Evolutionary conservation across 2,113 vertebrate genomes (phyloP).

Genomic region (Carlito syrichta): DNA sequence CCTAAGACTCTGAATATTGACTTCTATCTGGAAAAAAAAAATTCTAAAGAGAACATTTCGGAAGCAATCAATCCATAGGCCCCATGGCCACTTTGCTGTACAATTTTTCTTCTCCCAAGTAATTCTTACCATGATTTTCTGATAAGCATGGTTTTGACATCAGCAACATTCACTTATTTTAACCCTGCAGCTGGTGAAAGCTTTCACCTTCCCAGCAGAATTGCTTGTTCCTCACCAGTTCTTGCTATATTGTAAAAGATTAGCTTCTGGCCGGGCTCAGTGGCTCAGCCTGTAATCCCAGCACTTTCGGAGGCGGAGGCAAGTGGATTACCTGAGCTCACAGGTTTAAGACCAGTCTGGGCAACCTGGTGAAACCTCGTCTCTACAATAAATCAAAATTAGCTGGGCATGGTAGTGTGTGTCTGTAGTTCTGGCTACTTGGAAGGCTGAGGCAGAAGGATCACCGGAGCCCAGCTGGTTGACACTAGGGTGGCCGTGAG

Average conservation of each 20-base stretch:
- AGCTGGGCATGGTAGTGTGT: too few species aligned
- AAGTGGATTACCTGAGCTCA: too few species aligned
- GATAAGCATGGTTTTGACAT: not conserved
- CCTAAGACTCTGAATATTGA: not conserved
- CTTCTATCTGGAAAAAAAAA: not conserved
- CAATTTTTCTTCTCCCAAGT: not conserved
- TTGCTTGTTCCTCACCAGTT: not conserved
- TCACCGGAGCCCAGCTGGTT: too few species aligned
- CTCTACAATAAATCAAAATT: too few species aligned
- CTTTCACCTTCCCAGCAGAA: not conserved
- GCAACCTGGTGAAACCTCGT: too few species aligned
- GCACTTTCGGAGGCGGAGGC: too few species aligned
- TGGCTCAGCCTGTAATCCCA: too few species aligned
- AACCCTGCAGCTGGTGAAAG: not conserved
- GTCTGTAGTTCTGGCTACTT: too few species aligned
- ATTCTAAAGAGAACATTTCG: not conserved
- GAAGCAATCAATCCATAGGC: not conserved
- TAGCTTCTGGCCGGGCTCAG: too few species aligned
- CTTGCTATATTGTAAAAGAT: not conserved
- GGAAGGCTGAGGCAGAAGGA: too few species aligned
- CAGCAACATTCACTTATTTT: not conserved
- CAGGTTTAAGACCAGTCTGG: too few species aligned
- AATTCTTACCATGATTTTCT: not conserved
- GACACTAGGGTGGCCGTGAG: too few species aligned
- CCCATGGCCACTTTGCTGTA: not conserved